phyloP scores from a whole-genome alignment of 2,797 vertebrate genomes.

The Siniperca obscura region DNA sequence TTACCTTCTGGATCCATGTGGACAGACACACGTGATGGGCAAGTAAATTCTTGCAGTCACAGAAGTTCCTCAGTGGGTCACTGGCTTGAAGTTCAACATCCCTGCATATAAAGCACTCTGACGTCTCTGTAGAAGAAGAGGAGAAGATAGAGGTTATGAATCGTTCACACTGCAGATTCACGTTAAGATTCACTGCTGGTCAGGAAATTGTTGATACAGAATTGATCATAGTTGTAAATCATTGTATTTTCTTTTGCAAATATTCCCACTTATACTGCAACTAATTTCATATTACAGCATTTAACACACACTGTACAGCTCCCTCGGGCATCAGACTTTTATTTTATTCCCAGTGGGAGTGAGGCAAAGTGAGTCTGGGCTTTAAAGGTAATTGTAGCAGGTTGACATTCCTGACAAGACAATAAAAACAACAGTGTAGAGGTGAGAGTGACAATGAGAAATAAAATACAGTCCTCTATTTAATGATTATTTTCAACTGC shows the following conservation, averaged over 20 bases:
- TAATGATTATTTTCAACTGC: neutral
- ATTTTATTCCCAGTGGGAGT: slow-evolving; percentile 34
- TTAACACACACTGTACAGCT: slow-evolving; percentile 23
- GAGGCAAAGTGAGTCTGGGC: slow-evolving; percentile 18
- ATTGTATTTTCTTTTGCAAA: slow-evolving; percentile 20
- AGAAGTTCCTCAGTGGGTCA: slow-evolving; percentile 83
- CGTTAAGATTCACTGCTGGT: slow-evolving; percentile 9
- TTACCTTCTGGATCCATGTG: slow-evolving; percentile 82
- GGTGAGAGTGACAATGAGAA: neutral
- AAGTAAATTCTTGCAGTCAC: slow-evolving; percentile 82
- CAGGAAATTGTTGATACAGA: neutral
- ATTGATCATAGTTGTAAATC: neutral
- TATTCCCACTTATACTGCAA: slow-evolving; percentile 12
- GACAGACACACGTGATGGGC: slow-evolving; percentile 80
- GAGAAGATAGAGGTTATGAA: slow-evolving; percentile 33
- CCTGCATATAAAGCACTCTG: slow-evolving; percentile 89
- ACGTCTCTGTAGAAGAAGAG: slow-evolving; percentile 84
- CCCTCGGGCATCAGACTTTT: slow-evolving; percentile 22
- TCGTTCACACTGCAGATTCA: slow-evolving; percentile 35
- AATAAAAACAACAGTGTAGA: slow-evolving; percentile 5
- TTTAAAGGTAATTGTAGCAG: slow-evolving; percentile 30
- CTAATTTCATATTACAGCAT: slow-evolving; percentile 25
- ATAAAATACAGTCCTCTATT: neutral
- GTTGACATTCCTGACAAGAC: slow-evolving; percentile 22
- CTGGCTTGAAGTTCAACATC: slow-evolving; percentile 81